Conservation (phyloP, 2,797 vertebrate genomes). For the Paramormyrops hopkinsi region DNA sequence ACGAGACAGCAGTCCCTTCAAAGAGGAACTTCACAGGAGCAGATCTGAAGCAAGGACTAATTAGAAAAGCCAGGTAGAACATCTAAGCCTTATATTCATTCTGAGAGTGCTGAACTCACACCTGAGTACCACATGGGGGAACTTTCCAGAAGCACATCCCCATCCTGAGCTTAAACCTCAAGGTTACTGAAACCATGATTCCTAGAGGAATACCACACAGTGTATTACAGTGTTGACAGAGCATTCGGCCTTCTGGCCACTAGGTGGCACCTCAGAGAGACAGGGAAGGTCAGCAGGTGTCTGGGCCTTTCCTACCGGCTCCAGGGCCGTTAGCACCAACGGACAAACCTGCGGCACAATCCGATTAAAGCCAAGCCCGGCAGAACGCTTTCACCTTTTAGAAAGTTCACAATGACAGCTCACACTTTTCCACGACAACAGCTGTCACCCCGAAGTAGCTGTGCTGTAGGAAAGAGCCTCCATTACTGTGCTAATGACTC, state of each 20-base stretch:
- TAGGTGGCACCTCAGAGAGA: background rate
- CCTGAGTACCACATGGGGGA: background rate
- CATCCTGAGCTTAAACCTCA: background rate
- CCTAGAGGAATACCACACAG: background rate
- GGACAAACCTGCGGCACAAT: background rate
- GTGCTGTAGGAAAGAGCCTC: conserved; percentile 14
- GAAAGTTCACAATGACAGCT: background rate
- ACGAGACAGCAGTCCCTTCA: background rate
- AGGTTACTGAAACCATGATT: background rate
- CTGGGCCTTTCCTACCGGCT: background rate
- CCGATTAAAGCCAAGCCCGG: background rate
- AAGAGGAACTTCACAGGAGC: background rate
- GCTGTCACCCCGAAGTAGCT: background rate
- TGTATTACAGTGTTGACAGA: background rate
- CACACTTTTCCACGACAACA: background rate
- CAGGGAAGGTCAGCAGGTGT: background rate
- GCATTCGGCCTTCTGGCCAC: background rate
- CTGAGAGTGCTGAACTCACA: background rate
- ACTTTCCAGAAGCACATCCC: background rate
- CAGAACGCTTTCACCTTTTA: background rate
- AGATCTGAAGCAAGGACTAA: background rate
- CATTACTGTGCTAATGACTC: conserved; percentile 22
- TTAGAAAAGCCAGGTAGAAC: conserved; percentile 5
- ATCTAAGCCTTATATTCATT: background rate
- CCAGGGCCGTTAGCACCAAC: background rate